Conservation (phyloP, 2,113 vertebrate species). For the Oncorhynchus gorbuscha region DNA sequence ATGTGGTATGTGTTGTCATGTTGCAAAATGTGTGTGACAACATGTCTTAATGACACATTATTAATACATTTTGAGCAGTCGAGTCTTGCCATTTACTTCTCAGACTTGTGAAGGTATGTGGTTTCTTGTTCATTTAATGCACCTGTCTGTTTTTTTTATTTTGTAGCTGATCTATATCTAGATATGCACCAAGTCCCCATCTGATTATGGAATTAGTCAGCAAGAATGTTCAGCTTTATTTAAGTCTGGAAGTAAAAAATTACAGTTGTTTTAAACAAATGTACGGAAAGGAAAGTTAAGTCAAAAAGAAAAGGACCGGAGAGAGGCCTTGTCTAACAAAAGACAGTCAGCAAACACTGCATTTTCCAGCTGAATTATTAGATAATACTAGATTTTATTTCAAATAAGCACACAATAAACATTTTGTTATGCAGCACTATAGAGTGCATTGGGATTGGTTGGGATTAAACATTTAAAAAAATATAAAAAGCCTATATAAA, state of each 20-base stretch:
- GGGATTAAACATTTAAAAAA: not conserved
- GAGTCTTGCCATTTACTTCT: not conserved
- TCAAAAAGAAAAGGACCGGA: too few relatives aligned
- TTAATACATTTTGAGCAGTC: not conserved
- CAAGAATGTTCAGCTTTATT: conserved; percentile 15
- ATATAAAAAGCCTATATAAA: too few relatives aligned
- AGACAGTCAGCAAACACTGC: too few relatives aligned
- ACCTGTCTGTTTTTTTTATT: not conserved
- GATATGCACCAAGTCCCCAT: not conserved
- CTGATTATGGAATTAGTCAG: conserved; percentile 3
- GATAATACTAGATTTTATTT: not conserved
- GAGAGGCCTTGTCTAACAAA: too few relatives aligned
- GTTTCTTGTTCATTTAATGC: not conserved
- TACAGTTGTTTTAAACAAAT: not conserved
- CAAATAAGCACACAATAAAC: not conserved
- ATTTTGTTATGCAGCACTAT: not conserved
- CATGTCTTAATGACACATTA: not conserved
- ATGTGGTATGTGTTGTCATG: not conserved
- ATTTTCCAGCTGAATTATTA: too few relatives aligned
- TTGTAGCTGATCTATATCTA: not conserved
- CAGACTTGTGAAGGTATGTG: not conserved
- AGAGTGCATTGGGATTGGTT: not conserved
- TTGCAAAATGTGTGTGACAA: not conserved
- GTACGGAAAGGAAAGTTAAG: not conserved
- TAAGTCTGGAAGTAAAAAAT: conserved; percentile 5